Evolutionary conservation across 2,888 invertebrate species (phyloP).

Genomic region (Hypomecis punctinalis): DNA sequence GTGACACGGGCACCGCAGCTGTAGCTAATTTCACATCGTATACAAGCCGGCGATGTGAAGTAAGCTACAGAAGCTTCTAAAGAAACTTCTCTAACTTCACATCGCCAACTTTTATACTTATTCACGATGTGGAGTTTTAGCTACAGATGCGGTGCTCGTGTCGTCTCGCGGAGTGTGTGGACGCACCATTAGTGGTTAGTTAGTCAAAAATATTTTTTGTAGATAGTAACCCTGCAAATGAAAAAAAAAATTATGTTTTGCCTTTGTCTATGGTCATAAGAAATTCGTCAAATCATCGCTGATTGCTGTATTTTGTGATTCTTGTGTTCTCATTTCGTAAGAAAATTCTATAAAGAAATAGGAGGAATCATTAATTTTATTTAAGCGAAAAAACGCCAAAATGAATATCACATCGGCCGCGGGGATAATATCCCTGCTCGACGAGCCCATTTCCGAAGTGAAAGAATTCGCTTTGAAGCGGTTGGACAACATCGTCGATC

Average conservation of each 20-base stretch:
- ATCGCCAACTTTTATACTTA: too few relatives aligned
- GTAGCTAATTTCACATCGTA: too few relatives aligned
- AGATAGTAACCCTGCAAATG: background rate
- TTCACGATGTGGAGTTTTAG: too few relatives aligned
- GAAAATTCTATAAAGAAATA: constrained; percentile 42
- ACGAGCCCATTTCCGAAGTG: constrained; percentile 96
- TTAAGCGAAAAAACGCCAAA: constrained; percentile 49
- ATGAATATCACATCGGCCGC: constrained; percentile 87
- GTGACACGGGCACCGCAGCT: too few relatives aligned
- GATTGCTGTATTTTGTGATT: constrained; percentile 49
- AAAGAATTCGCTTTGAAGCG: constrained; percentile 97
- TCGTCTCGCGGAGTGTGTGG: too few relatives aligned
- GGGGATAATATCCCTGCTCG: constrained; percentile 97
- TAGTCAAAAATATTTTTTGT: too few relatives aligned
- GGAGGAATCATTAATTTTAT: constrained; percentile 22
- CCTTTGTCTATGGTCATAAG: constrained; percentile 55
- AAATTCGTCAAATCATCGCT: constrained; percentile 80
- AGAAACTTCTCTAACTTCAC: too few relatives aligned
- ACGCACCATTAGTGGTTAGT: too few relatives aligned
- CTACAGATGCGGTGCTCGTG: too few relatives aligned
- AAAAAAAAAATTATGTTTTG: constrained; percentile 6
- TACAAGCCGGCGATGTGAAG: too few relatives aligned
- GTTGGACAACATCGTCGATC: constrained; percentile 96
- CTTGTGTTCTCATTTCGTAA: constrained; percentile 51
- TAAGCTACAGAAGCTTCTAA: too few relatives aligned